Conservation (phyloP, 2,888 invertebrate genomes). For the Andrena flavipes region DNA sequence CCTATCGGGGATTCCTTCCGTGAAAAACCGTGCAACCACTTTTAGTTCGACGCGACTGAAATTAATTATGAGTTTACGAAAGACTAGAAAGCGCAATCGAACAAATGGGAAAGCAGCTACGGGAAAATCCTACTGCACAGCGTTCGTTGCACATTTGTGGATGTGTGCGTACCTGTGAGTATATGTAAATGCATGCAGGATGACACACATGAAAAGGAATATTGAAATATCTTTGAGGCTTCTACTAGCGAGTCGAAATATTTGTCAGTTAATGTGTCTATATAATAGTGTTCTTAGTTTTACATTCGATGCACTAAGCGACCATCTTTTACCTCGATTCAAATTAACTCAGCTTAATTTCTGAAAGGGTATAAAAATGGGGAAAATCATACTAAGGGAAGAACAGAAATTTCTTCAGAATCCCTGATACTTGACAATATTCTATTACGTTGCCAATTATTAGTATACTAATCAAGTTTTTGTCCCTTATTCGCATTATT, state of each 20-base stretch:
- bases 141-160: not conserved
- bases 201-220: not conserved
- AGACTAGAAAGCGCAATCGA: too few species aligned
- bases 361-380: too few species aligned
- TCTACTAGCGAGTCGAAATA: not conserved
- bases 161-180: not conserved
- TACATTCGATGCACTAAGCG: too few species aligned
- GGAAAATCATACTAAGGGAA: too few species aligned
- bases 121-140: not conserved
- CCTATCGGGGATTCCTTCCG: conserved; percentile 14
- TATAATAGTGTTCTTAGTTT: too few species aligned
- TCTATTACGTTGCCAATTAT: too few species aligned
- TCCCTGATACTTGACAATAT: too few species aligned
- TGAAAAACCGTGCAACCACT: not conserved
- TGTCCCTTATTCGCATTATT: too few species aligned
- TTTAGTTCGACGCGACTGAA: not conserved
- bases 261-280: not conserved
- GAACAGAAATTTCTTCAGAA: too few species aligned
- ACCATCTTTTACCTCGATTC: too few species aligned
- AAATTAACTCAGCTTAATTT: too few species aligned
- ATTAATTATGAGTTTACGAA: conserved; percentile 1
- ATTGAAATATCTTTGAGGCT: not conserved
- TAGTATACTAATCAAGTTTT: too few species aligned
- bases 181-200: not conserved
- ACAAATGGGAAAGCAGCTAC: not conserved